Conservation (phyloP, 2,888 invertebrate species). For the Melinaea marsaeus region DNA sequence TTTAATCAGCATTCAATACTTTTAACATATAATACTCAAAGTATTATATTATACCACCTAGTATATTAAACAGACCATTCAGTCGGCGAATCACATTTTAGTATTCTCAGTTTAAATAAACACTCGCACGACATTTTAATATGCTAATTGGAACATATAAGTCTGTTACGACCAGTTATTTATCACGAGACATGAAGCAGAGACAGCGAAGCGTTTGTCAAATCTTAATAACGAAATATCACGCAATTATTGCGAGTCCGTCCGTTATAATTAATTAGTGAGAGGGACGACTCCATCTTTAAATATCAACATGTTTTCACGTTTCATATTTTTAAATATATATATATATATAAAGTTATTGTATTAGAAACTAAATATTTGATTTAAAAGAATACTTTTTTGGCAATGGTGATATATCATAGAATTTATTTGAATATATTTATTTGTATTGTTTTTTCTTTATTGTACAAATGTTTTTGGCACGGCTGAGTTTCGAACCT, state of each 20-base stretch:
- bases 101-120: constrained; percentile 2
- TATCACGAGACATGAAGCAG: not conserved
- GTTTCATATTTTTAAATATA: no score
- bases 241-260: not conserved
- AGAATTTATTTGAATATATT: no score
- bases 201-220: constrained; percentile 1
- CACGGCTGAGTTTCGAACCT: no score
- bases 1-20: constrained; percentile 9
- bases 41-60: not conserved
- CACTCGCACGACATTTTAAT: constrained; percentile 3
- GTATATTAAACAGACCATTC: not conserved
- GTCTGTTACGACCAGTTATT: not conserved
- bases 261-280: not conserved
- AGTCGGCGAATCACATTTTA: not conserved
- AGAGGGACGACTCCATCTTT: not conserved
- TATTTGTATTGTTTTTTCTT: no score
- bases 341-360: no score
- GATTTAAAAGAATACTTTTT: no score
- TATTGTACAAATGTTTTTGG: no score
- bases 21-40: not conserved
- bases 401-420: no score
- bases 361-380: no score
- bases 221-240: constrained; percentile 5
- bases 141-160: constrained; percentile 1
- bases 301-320: not conserved